Base-by-base conservation (phyloP, 2,888 invertebrate species). In the Tiphia femorata region DNA sequence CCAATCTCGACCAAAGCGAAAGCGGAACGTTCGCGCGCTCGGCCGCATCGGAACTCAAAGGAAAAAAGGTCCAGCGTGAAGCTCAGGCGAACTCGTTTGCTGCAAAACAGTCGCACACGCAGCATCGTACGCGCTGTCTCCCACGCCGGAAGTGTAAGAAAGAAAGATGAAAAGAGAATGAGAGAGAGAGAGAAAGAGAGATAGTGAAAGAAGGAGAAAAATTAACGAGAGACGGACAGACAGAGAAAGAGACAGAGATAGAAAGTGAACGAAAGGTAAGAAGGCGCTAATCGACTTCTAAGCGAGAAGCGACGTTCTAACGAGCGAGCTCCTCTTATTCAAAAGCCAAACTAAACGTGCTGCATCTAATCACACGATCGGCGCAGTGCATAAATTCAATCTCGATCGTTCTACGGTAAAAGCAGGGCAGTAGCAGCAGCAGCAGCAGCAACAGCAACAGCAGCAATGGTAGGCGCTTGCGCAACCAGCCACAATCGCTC, bases 81-180 rank as follows among this genome's bases (percentile, higher is more conserved):
- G 78, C 78, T 77, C 78, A 77, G 78, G 76, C 78, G 67, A 76
- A 75, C 75, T 76, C 73, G 68, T 58, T 50, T 54, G 49, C 29
- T 55, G 51, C 33, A 25, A 51, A 42, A 21, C 4, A 20, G 10
- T 58, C 52, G 40, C 51, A 49, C 21, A 19, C 48, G 53, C 56
- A 54, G 58, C 54, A 51, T 63, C 44, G 50, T 59, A 52, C 44
- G 47, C 44, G 63, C 21, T 62, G 58, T 63, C 48, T 48, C 59
- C 27, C 41, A 61, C 42, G 25, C 19, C 16, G 14, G 23, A 42
- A 23, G 43, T 20, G 50, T 46, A 33, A 49, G 29, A 46, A 29
- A 56, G 23, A 29, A 52, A 8, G 10, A 3, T 29, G 29, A 48
- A 50, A 1, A 5, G 14, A 44, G 19, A 7, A 33, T 19, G 25